Conservation (phyloP, 2,888 invertebrate species). For the Subacronicta megacephala region DNA sequence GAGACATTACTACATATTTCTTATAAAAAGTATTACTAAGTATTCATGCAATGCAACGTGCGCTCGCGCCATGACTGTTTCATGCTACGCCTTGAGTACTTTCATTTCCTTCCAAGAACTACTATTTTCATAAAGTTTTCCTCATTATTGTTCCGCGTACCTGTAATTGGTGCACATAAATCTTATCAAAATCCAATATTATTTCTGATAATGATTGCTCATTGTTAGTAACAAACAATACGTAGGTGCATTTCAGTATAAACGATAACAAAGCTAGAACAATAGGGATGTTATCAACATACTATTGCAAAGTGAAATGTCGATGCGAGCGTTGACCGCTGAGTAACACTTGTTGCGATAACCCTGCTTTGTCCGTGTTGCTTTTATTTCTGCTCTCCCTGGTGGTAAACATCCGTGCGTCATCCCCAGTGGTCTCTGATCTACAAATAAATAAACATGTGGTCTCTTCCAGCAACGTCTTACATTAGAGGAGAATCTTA, state of each 20-base stretch:
- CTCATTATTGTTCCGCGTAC: slow-evolving; percentile 31
- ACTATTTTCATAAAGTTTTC: slow-evolving; percentile 33
- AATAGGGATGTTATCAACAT: slow-evolving; percentile 77
- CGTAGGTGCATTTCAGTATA: slow-evolving; percentile 49
- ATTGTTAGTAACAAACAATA: slow-evolving; percentile 59
- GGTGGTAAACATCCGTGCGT: slow-evolving; percentile 86
- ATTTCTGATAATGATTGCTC: slow-evolving; percentile 54
- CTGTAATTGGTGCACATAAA: slow-evolving; percentile 32
- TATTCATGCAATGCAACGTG: not conserved
- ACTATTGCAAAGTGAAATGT: slow-evolving; percentile 71
- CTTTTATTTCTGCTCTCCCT: slow-evolving; percentile 85
- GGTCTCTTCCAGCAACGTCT: slow-evolving; percentile 59
- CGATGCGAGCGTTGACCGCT: slow-evolving; percentile 79
- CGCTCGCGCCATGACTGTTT: not conserved
- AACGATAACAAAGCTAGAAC: slow-evolving; percentile 69
- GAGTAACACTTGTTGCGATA: slow-evolving; percentile 76
- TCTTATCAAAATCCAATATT: slow-evolving; percentile 56
- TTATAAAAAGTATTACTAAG: too few species aligned
- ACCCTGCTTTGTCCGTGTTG: slow-evolving; percentile 73
- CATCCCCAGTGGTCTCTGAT: slow-evolving; percentile 78
- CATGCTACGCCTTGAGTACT: slow-evolving; percentile 10
- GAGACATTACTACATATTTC: too few species aligned
- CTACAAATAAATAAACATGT: slow-evolving; percentile 84
- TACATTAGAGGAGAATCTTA: slow-evolving; percentile 53
- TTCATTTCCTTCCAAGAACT: slow-evolving; percentile 15